These are phyloP conservation scores for Thalassaphorura encarpata DNA, from an alignment of 1,140 invertebrate genomes.

Conservation along the genomic window DNA sequence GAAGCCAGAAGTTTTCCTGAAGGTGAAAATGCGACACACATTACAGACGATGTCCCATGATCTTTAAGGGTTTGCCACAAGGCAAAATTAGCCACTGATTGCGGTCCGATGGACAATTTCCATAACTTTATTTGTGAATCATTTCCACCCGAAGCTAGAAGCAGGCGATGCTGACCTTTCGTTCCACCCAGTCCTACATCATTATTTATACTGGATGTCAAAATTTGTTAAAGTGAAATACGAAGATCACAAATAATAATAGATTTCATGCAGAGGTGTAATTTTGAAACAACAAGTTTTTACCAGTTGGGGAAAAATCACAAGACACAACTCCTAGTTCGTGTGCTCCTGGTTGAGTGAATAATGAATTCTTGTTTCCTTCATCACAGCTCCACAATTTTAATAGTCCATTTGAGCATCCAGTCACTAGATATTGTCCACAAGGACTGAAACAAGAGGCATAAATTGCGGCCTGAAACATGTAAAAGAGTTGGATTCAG, in stretches of 20 bases:
- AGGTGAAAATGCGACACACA: conserved; percentile 49
- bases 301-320: conserved; percentile 48
- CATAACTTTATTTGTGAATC: conserved; percentile 61
- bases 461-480: conserved; percentile 24
- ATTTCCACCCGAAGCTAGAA: conserved; percentile 58
- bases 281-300: neutral
- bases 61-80: conserved; percentile 35
- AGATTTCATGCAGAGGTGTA: neutral
- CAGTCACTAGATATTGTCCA: conserved; percentile 25
- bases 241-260: neutral
- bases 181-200: conserved; percentile 22
- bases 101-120: conserved; percentile 44
- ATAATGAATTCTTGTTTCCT: conserved; percentile 38
- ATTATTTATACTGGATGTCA: too few species aligned
- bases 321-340: conserved; percentile 58
- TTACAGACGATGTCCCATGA: conserved; percentile 30
- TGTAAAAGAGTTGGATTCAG: neutral
- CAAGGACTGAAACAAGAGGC: conserved; percentile 27
- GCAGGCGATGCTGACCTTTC: conserved; percentile 37
- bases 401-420: conserved; percentile 26
- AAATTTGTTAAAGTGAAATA: conserved; percentile 1
- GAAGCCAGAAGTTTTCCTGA: conserved; percentile 52
- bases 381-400: conserved; percentile 33
- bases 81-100: conserved; percentile 24
- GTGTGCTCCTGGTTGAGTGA: conserved; percentile 48